Conservation (phyloP, 2,113 vertebrate species). For the Silurus glanis region DNA sequence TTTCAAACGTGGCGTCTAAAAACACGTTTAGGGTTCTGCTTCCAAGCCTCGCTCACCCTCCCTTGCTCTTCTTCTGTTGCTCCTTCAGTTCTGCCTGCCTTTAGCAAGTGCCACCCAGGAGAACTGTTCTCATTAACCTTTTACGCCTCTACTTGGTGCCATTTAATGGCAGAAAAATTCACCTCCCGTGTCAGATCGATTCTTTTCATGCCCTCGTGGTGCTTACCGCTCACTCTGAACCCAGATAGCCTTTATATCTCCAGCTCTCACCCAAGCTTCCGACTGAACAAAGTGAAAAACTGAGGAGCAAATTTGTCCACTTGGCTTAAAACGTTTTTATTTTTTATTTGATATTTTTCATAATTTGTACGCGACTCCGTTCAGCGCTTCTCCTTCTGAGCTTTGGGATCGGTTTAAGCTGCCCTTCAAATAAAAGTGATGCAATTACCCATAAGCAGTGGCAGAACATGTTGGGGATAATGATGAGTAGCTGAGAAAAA, state of each 20-base stretch:
- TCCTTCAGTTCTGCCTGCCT: constrained; percentile 41
- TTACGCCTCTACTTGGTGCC: constrained; percentile 60
- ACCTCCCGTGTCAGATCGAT: constrained; percentile 47
- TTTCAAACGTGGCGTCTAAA: constrained; percentile 18
- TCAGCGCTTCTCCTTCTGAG: not conserved
- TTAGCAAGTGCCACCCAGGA: constrained; percentile 62
- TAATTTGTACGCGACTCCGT: constrained; percentile 22
- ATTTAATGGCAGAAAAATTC: constrained; percentile 54
- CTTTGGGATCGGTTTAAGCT: constrained; percentile 43
- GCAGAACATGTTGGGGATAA: not conserved
- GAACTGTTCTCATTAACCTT: constrained; percentile 69
- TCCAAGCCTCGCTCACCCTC: not conserved
- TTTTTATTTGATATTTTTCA: constrained; percentile 1
- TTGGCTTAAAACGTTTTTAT: constrained; percentile 9
- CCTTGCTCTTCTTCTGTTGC: constrained; percentile 22
- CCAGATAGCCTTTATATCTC: constrained; percentile 34
- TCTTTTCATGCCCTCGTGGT: constrained; percentile 56
- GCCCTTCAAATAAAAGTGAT: constrained; percentile 52
- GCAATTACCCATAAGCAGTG: constrained; percentile 39
- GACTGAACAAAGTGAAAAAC: not conserved
- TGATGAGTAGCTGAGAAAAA: constrained; percentile 36
- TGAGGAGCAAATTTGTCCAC: constrained; percentile 23
- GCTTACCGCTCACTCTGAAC: constrained; percentile 50
- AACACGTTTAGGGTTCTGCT: constrained; percentile 16
- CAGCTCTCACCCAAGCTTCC: constrained; percentile 5